Base-by-base conservation (phyloP, 1,140 invertebrate genomes). In the Heliconius nattereri region DNA sequence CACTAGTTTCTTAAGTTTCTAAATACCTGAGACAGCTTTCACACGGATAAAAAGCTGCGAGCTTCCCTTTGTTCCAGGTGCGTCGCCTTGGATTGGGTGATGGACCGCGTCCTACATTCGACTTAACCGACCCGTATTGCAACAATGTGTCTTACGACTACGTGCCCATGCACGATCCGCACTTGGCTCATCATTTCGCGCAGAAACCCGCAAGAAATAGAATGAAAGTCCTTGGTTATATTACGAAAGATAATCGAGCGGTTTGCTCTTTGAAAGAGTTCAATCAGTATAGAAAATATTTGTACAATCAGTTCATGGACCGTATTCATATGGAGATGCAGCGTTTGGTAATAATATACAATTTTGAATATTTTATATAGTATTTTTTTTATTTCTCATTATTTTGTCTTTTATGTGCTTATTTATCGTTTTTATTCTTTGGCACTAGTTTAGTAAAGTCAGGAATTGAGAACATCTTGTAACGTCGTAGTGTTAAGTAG, bases 111-210 rank as follows among this genome's bases (percentile, higher is more conserved):
- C 91, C 90, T 0, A 89, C 88, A 11, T 94, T 93, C 78, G 90
- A 94, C 83, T 83, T 93, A 1, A 87, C 90, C 29, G 92, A 94
- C 66, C 92, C 92, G 9, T 90, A 94, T 84, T 92, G 92, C 86
- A 86, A 91, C 85, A 92, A 91, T 73, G 92, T 94, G 1, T 90
- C 92, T 1, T 93, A 93, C 78, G 92, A 94, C 80, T 94, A 94
- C 81, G 93, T 93, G 2, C 89, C 92, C 0, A 85, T 92, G 82
- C 93, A 94, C 60, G 94, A 94, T 74, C 93, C 92, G 0, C 92
- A 94, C 78, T 86, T 94, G 40, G 90, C 90, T 0, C 84, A 87
- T 73, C 90, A 93, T 83, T 94, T 92, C 78, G 83, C 87, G 0
- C 87, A 90, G 81, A 91, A 91, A 60, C 85, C 87, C 7, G 88